Evolutionary conservation across 2,888 invertebrate genomes (phyloP).

Genomic region (Omphaloscelis lunosa): DNA sequence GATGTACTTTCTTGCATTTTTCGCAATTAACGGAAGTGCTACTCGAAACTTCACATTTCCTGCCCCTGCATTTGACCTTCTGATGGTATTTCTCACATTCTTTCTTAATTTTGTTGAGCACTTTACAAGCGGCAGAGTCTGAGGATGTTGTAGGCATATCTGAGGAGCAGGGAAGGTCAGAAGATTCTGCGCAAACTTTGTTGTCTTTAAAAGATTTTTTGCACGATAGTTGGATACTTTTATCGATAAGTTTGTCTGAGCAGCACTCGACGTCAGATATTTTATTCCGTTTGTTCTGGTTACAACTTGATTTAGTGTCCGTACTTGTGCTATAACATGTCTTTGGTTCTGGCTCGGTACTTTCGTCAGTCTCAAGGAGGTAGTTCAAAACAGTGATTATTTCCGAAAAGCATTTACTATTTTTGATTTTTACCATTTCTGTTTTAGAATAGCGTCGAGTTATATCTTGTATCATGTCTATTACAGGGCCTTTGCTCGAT

Average conservation of each 20-base stretch:
- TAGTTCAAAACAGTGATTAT: constrained; percentile 84
- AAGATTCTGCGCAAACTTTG: constrained; percentile 73
- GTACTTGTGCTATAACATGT: constrained; percentile 33
- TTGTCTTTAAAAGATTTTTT: constrained; percentile 71
- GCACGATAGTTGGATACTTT: constrained; percentile 75
- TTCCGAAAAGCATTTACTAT: constrained; percentile 86
- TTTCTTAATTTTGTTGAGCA: constrained; percentile 83
- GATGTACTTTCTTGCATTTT: constrained; percentile 80
- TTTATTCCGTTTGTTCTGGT: constrained; percentile 21
- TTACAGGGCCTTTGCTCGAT: constrained; percentile 74
- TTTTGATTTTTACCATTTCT: constrained; percentile 78
- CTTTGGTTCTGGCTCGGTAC: constrained; percentile 70
- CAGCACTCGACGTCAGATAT: constrained; percentile 47
- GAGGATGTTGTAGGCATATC: constrained; percentile 82
- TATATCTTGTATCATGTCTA: constrained; percentile 84
- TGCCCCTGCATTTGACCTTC: constrained; percentile 78
- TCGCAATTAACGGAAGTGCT: constrained; percentile 83
- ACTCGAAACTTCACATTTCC: constrained; percentile 81
- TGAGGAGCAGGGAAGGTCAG: constrained; percentile 79
- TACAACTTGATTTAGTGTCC: constrained; percentile 37
- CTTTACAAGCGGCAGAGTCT: constrained; percentile 83
- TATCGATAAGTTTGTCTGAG: constrained; percentile 72
- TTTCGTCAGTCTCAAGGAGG: constrained; percentile 85
- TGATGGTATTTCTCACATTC: constrained; percentile 87
- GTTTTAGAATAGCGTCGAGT: constrained; percentile 86